phyloP scores from a whole-genome alignment of 1,140 invertebrate species.

The Matsumurasca onukii region DNA sequence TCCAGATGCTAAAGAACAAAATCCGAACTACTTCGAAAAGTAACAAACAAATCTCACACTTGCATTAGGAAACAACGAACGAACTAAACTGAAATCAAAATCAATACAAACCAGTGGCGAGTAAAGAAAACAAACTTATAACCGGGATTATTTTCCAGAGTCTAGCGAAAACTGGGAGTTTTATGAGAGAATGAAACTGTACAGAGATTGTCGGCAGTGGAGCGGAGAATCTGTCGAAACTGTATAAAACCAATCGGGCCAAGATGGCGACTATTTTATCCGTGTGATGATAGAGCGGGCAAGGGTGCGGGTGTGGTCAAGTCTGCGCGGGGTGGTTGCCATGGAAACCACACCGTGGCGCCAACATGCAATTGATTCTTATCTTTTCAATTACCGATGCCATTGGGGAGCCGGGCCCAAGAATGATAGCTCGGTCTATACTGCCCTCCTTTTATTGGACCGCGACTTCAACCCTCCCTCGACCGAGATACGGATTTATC shows the following conservation, averaged over 20 bases:
- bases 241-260: background rate
- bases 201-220: background rate
- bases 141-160: background rate
- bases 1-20: too few species aligned
- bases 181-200: slow-evolving; percentile 1
- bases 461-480: background rate
- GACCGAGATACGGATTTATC: background rate
- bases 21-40: too few species aligned
- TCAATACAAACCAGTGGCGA: too few species aligned
- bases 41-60: too few species aligned
- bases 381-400: slow-evolving; percentile 33
- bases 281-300: background rate
- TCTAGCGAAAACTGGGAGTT: background rate
- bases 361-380: slow-evolving; percentile 33
- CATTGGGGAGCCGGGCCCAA: background rate
- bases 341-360: slow-evolving; percentile 12
- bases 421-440: slow-evolving; percentile 10
- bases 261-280: background rate
- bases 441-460: background rate
- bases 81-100: too few species aligned
- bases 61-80: too few species aligned
- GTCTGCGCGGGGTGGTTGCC: background rate
- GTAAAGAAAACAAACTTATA: background rate
- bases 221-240: background rate
- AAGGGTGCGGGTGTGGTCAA: background rate